Evolutionary conservation across 1,140 invertebrate genomes (phyloP), one percentile per base, ranked within the genome.

Genomic region (Achatina immaculata): DNA sequence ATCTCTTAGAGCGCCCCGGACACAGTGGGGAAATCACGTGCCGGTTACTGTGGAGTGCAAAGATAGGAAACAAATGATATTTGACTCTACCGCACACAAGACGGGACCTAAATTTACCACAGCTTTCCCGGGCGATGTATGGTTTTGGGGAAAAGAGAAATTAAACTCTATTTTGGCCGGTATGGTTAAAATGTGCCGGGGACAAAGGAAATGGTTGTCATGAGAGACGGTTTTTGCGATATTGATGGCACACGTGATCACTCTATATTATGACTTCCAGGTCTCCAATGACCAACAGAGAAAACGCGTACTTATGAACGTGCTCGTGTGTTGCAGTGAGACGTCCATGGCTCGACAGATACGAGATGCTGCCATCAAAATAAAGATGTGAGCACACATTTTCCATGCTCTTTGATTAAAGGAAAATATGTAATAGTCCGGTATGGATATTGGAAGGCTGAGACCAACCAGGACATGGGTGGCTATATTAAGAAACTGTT

Each of bases 21-120:
- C 40, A 43, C 71, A 45, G 71, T 73, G 38, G 71, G 71, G 71
- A 73, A 73, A 73, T 73, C 71, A 73, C 71, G 71, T 43, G 42
- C 43, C 42, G 45, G 48, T 73, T 73, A 73, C 71, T 48, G 71
- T 73, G 48, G 71, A 73, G 71, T 31, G 71, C 43, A n/a, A 73
- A 48, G 42, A 7, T 48, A 40, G 36, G 68, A 43, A 69, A 69
- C 68, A 69, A 69, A 69, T 69, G 68, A 69, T 38, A 69, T 69
- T 43, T 69, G 68, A 69, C 68, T 42, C 68, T 7, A 69, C 14
- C 6, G 68, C 68, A 69, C 38, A 69, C 36, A 69, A 69, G 68
- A 69, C 68, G 38, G 42, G 68, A 40, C 68, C 68, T 2, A 69
- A 69, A 19, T 69, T 69, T 42, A 40, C 42, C 19, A 40, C 36